phyloP scores from a whole-genome alignment of 1,140 invertebrate species.

The Ganaspis sp. region DNA sequence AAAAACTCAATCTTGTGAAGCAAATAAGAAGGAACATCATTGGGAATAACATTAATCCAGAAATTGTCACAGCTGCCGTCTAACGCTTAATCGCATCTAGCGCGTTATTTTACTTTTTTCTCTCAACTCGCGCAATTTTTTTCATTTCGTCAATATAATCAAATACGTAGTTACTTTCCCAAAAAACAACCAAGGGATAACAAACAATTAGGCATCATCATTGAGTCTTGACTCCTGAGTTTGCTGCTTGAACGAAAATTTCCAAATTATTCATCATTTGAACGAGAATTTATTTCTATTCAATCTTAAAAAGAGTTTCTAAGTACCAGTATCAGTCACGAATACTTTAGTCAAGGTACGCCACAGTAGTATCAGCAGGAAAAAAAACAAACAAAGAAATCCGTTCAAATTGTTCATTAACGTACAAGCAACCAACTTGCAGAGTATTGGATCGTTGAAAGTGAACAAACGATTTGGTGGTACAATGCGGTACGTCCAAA shows the following conservation, averaged over 20 bases:
- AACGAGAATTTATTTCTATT: background rate
- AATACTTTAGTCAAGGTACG: background rate
- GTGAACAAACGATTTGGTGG: slow-evolving; percentile 54
- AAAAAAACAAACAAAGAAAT: slow-evolving; percentile 45
- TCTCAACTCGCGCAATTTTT: slow-evolving; percentile 40
- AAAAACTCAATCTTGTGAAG: slow-evolving; percentile 65
- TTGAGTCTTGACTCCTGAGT: background rate
- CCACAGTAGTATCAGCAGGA: background rate
- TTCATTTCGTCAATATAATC: background rate
- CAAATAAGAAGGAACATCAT: slow-evolving; percentile 69
- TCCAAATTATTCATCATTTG: background rate
- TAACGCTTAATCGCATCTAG: slow-evolving; percentile 55
- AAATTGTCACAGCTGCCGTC: slow-evolving; percentile 65
- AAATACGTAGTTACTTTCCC: slow-evolving; percentile 4
- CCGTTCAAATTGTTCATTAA: slow-evolving; percentile 58
- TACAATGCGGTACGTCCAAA: slow-evolving; percentile 52
- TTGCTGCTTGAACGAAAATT: background rate
- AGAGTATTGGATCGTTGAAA: slow-evolving; percentile 59
- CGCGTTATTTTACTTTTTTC: slow-evolving; percentile 48
- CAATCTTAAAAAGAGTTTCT: background rate
- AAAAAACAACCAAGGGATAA: background rate
- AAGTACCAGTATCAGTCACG: slow-evolving; percentile 3
- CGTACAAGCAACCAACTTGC: slow-evolving; percentile 58
- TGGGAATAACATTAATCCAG: slow-evolving; percentile 55
- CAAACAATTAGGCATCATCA: slow-evolving; percentile 21